Evolutionary conservation across 1,140 invertebrate genomes (phyloP).

Genomic region (Ladona fulva): DNA sequence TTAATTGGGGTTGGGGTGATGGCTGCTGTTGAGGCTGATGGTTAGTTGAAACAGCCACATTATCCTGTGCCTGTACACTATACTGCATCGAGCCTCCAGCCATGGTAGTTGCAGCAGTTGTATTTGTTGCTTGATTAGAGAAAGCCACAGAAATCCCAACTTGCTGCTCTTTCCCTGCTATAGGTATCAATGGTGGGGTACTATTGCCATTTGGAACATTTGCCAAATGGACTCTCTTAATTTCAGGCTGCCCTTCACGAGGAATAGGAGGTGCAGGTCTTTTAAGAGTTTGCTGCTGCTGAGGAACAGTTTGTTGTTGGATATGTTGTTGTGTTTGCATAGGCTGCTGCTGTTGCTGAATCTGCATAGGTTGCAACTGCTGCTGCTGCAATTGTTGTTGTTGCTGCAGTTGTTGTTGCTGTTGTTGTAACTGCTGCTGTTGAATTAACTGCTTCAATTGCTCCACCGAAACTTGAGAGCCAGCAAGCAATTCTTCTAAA

Average conservation of each 20-base stretch:
- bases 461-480: not conserved
- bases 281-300: not conserved
- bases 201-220: not conserved
- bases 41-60: slow-evolving; percentile 17
- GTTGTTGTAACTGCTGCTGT: slow-evolving; percentile 15
- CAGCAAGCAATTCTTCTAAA: not conserved
- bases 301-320: slow-evolving; percentile 20
- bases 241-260: not conserved
- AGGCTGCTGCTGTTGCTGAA: slow-evolving; percentile 23
- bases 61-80: not conserved
- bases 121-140: not conserved
- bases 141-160: not conserved
- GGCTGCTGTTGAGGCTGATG: slow-evolving; percentile 33
- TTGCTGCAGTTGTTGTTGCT: slow-evolving; percentile 34
- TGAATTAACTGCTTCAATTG: slow-evolving; percentile 1
- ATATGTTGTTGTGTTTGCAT: slow-evolving; percentile 31
- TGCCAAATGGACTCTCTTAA: not conserved
- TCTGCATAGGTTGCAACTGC: slow-evolving; percentile 28
- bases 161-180: not conserved
- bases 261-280: not conserved
- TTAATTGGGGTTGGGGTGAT: slow-evolving; percentile 38
- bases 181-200: not conserved
- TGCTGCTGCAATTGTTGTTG: slow-evolving; percentile 28
- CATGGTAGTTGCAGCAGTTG: not conserved
- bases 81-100: not conserved